Conservation (phyloP, 2,113 vertebrate genomes). For the Anseranas semipalmata region DNA sequence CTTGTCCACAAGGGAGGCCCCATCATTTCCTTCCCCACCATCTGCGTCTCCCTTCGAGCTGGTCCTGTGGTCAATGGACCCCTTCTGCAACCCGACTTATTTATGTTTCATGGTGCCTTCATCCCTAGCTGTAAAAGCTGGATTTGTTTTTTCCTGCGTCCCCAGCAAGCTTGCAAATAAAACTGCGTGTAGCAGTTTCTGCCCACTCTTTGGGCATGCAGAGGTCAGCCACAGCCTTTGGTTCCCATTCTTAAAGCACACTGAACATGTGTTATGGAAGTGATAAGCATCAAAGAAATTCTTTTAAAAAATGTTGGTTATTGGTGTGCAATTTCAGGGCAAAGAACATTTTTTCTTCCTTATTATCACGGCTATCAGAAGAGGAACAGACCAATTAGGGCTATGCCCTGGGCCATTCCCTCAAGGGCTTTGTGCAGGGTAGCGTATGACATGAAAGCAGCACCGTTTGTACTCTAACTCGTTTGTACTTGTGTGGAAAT, state of each 20-base stretch:
- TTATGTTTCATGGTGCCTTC: neutral
- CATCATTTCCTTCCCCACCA: neutral
- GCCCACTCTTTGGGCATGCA: accelerated
- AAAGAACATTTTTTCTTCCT: neutral
- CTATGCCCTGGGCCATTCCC: neutral
- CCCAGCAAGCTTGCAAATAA: neutral
- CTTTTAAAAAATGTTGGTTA: neutral
- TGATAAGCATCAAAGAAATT: neutral
- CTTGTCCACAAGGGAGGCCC: accelerated
- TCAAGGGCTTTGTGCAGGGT: neutral
- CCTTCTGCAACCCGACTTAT: neutral
- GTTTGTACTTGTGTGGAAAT: slow-evolving; percentile 22
- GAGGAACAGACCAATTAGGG: neutral
- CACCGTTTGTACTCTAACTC: neutral
- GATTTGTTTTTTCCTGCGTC: neutral
- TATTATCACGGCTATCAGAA: neutral
- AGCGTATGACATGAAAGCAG: slow-evolving; percentile 5
- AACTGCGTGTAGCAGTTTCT: neutral
- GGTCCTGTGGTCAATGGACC: neutral
- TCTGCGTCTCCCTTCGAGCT: neutral
- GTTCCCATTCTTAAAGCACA: neutral
- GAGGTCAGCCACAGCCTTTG: neutral
- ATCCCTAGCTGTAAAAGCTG: neutral
- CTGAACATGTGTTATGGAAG: neutral
- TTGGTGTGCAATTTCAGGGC: neutral